These are phyloP conservation scores for Siniperca scherzeri DNA, from an alignment of 2,797 vertebrate species.

Conservation along the genomic window DNA sequence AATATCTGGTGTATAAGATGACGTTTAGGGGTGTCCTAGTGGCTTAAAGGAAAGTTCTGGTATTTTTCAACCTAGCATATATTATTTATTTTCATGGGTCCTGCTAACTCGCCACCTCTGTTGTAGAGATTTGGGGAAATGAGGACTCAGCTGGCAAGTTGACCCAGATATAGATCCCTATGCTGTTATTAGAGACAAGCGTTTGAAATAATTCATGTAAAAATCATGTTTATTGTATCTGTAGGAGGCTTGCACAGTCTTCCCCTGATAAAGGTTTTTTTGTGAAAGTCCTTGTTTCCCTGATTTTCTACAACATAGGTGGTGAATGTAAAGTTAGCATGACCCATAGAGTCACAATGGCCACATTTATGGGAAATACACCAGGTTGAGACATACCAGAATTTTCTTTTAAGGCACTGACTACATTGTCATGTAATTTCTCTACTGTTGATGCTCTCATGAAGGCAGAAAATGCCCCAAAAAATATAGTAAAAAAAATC, in stretches of 20 bases:
- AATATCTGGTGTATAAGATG: not conserved
- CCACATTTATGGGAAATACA: too few relatives aligned
- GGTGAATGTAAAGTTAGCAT: too few relatives aligned
- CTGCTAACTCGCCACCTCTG: not conserved
- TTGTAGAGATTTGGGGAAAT: not conserved
- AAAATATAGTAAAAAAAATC: not conserved
- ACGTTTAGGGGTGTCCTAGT: not conserved
- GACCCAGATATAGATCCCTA: too few relatives aligned
- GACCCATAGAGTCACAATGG: too few relatives aligned
- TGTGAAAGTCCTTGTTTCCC: too few relatives aligned
- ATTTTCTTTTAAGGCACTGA: too few relatives aligned
- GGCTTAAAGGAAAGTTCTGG: not conserved
- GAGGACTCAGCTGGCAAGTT: not conserved
- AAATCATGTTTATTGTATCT: not conserved
- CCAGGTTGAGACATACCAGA: too few relatives aligned
- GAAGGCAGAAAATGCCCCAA: not conserved
- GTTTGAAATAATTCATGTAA: not conserved
- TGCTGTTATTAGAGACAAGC: too few relatives aligned
- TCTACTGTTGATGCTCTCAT: not conserved
- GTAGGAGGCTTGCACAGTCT: not conserved
- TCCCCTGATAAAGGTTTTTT: not conserved
- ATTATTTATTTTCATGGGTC: too few relatives aligned
- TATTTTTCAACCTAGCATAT: not conserved
- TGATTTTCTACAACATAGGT: too few relatives aligned
- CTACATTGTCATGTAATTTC: not conserved